Evolutionary conservation across 2,113 vertebrate species (phyloP).

Genomic region (Elaphurus davidianus): DNA sequence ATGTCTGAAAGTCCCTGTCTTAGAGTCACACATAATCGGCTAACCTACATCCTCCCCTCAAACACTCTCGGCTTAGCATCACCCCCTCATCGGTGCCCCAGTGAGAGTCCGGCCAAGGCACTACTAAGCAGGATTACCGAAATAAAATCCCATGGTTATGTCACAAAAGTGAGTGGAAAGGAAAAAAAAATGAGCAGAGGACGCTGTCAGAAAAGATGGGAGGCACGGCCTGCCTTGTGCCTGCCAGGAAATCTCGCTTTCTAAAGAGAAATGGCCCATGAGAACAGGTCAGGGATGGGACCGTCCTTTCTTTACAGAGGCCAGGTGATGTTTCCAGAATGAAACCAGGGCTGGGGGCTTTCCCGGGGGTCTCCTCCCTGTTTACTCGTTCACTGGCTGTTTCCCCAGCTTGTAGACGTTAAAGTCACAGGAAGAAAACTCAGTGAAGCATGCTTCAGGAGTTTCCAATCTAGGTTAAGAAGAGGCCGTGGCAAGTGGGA

Average conservation of each 20-base stretch:
- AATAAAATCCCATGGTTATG: background rate
- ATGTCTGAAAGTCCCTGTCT: background rate
- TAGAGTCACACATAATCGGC: fast-evolving
- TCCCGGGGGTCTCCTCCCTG: background rate
- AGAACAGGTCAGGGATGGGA: background rate
- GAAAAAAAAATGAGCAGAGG: background rate
- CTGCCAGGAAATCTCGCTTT: background rate
- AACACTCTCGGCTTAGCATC: fast-evolving
- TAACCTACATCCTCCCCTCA: background rate
- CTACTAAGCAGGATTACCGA: fast-evolving
- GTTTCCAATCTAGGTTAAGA: background rate
- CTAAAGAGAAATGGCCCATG: background rate
- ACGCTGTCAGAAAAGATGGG: background rate
- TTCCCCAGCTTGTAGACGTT: background rate
- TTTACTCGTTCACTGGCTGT: background rate
- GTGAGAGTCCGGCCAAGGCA: background rate
- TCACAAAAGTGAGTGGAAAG: background rate
- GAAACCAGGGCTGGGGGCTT: background rate
- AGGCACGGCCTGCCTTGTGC: too few relatives aligned
- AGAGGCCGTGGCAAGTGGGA: background rate
- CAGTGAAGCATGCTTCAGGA: background rate
- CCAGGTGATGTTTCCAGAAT: background rate
- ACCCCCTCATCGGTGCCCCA: fast-evolving
- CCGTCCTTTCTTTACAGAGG: background rate
- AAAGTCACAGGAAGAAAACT: background rate